Evolutionary conservation across 1,140 invertebrate species (phyloP).

Genomic region (Camponotus floridanus): DNA sequence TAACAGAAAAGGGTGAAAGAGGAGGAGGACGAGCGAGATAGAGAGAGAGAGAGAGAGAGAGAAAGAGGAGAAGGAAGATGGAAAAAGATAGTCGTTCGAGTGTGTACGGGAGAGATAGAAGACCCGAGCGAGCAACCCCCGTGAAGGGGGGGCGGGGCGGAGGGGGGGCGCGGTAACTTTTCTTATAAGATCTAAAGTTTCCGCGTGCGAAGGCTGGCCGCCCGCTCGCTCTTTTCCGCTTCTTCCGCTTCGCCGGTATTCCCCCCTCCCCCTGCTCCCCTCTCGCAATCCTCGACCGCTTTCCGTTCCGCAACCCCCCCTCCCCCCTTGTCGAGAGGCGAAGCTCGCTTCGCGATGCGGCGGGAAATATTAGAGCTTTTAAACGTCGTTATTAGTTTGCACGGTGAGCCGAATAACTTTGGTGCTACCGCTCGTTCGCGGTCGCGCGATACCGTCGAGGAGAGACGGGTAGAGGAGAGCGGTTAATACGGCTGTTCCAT

Average conservation of each 20-base stretch:
- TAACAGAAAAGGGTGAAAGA: slow-evolving; percentile 1
- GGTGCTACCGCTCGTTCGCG: slow-evolving; percentile 48
- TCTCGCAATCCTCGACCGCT: background rate
- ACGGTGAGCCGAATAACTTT: slow-evolving; percentile 81
- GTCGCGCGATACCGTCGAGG: slow-evolving; percentile 24
- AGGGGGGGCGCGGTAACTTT: slow-evolving; percentile 81
- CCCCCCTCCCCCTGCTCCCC: slow-evolving; percentile 29
- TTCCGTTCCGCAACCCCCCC: background rate
- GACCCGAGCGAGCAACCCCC: slow-evolving; percentile 40
- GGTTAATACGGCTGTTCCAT: background rate
- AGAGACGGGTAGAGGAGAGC: no score
- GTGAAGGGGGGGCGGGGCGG: slow-evolving; percentile 57
- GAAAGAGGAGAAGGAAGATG: background rate
- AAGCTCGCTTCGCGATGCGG: slow-evolving; percentile 56
- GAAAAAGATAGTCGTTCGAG: slow-evolving; percentile 57
- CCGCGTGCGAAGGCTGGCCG: slow-evolving; percentile 77
- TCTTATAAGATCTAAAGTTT: slow-evolving; percentile 85
- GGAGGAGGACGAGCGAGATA: background rate
- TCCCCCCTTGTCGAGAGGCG: background rate
- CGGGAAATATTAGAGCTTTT: slow-evolving; percentile 82
- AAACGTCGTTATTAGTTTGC: slow-evolving; percentile 85
- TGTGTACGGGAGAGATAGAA: slow-evolving; percentile 63
- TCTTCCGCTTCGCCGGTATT: background rate
- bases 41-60: background rate
- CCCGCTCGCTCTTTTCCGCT: slow-evolving; percentile 33